Conservation (phyloP, 2,113 vertebrate species). For the Odocoileus virginianus region DNA sequence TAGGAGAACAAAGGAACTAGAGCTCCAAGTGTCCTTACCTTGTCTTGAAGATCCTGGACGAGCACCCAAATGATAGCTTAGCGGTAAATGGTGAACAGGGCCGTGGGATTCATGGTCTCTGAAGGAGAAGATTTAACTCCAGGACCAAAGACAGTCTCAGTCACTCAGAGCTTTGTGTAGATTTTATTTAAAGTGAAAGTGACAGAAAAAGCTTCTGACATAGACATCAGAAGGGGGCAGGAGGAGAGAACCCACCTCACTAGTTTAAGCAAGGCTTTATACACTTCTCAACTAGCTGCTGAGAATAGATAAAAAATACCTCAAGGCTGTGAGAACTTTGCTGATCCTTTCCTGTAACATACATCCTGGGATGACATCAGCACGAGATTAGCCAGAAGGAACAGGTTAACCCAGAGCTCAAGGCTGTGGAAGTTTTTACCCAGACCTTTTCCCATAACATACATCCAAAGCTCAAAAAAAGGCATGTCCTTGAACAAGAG, state of each 20-base stretch:
- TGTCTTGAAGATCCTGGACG: background rate
- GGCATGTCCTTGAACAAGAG: background rate
- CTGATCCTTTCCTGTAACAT: background rate
- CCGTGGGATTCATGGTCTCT: background rate
- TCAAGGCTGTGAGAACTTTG: background rate
- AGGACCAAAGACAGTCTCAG: background rate
- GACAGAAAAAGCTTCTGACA: background rate
- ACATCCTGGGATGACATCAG: background rate
- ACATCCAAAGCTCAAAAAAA: background rate
- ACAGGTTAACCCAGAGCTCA: background rate
- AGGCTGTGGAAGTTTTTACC: background rate
- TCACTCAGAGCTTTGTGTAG: background rate
- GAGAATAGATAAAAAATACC: background rate
- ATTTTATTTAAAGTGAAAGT: background rate
- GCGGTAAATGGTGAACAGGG: background rate
- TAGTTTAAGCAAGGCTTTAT: background rate
- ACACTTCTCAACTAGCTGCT: background rate
- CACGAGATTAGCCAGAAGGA: background rate
- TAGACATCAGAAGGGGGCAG: background rate
- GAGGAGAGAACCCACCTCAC: background rate
- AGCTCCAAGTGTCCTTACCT: background rate
- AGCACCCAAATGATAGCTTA: background rate
- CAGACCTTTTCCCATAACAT: background rate
- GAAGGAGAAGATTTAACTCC: background rate
- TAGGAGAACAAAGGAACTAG: background rate